These are phyloP conservation scores for Zaprionus camerounensis DNA, from an alignment of 1,140 invertebrate genomes.

Conservation along the genomic window DNA sequence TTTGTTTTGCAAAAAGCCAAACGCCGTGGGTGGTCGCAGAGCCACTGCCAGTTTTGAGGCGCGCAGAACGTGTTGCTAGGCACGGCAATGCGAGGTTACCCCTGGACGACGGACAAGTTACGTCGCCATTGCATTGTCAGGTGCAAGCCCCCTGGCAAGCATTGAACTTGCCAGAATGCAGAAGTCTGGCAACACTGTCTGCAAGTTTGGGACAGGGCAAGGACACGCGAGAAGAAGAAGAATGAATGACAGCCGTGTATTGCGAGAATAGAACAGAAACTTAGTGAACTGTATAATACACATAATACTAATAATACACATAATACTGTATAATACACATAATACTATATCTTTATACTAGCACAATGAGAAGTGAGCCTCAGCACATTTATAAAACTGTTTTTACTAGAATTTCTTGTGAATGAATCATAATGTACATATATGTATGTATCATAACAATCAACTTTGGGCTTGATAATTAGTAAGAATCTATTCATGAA, in stretches of 20 bases:
- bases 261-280: background rate
- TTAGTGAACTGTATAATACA: too few relatives aligned
- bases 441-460: too few relatives aligned
- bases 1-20: conserved; percentile 83
- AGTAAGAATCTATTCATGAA: too few relatives aligned
- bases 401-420: too few relatives aligned
- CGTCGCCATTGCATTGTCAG: conserved; percentile 24
- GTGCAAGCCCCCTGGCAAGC: conserved; percentile 36
- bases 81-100: conserved; percentile 16
- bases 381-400: too few relatives aligned
- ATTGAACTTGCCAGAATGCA: conserved; percentile 42
- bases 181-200: conserved; percentile 5
- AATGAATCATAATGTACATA: too few relatives aligned
- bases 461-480: too few relatives aligned
- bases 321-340: too few relatives aligned
- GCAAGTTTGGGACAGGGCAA: conserved; percentile 13
- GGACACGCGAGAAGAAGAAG: background rate
- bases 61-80: background rate
- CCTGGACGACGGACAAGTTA: conserved; percentile 1
- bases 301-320: too few relatives aligned
- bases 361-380: too few relatives aligned
- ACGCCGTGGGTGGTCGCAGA: conserved; percentile 65
- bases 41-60: background rate
- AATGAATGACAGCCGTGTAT: background rate
- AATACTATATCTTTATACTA: too few relatives aligned